Percentiles rank a stretch among this genome's conserved stretches.
Evolutionary conservation across 1,140 invertebrate species (phyloP).

Genomic region (Achroia grisella): DNA sequence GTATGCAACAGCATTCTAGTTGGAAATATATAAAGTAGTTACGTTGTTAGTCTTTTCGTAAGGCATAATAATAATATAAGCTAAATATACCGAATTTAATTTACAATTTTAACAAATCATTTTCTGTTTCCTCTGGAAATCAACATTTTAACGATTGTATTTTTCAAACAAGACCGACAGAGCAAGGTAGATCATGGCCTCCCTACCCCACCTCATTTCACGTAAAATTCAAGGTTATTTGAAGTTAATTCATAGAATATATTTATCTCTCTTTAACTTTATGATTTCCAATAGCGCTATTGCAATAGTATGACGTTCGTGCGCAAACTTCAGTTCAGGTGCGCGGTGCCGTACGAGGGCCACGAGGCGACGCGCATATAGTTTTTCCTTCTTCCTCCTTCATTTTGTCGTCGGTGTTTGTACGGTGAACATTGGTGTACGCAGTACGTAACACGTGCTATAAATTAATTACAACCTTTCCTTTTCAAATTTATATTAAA

Average conservation of each 20-base stretch:
- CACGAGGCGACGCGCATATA: constrained; percentile 42
- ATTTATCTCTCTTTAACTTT: background rate
- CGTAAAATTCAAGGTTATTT: constrained; percentile 58
- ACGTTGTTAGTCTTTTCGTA: too few relatives aligned
- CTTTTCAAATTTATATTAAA: constrained; percentile 19
- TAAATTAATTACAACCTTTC: constrained; percentile 39
- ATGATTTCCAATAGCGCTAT: constrained; percentile 15
- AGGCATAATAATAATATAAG: background rate
- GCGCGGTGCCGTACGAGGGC: constrained; percentile 25
- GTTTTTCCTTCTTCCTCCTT: constrained; percentile 60
- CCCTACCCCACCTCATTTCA: constrained; percentile 27
- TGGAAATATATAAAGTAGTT: too few relatives aligned
- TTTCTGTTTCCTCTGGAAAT: constrained; percentile 12
- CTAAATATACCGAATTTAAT: background rate
- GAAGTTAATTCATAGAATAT: constrained; percentile 16
- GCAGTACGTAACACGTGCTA: constrained; percentile 61
- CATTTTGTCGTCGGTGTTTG: constrained; percentile 68
- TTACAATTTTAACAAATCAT: constrained; percentile 2
- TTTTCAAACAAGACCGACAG: constrained; percentile 48
- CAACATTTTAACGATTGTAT: constrained; percentile 49
- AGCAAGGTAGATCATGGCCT: constrained; percentile 50
- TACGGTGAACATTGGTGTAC: constrained; percentile 62
- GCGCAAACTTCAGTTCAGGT: constrained; percentile 41
- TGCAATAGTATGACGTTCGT: constrained; percentile 38
- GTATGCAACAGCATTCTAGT: too few relatives aligned